Evolutionary conservation across 1,140 invertebrate species (phyloP), one percentile per base, ranked within the genome.

Genomic region (Ceratina calcarata): DNA sequence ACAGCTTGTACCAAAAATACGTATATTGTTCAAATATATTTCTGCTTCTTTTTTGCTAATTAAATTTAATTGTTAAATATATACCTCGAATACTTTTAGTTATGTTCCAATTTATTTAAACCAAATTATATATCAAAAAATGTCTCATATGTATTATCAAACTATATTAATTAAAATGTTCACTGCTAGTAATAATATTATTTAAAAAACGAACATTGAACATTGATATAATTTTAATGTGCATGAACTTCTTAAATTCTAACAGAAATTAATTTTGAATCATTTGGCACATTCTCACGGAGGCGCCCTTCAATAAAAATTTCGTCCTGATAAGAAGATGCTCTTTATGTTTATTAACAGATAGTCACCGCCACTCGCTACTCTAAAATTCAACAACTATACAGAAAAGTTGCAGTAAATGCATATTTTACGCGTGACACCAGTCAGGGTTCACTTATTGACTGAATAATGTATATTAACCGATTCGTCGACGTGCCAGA

Each of bases 401-500:
- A 70, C 2, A 8, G 20, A 37, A 57, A 16, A 6, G 1, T 20
- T 16, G 16, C 57, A 58, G n/a, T 16, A n/a, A n/a, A 49, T 16
- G 27, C 27, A 32, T 10, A n/a, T 22, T 79, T 79, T 74, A 66
- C 22, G 37, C 78, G 45, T n/a, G 49, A 6, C 15, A 18, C 4
- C 22, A n/a, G 24, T 45, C 37, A 45, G 37, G 10, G 8, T 45
- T 45, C 37, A 75, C 8, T 80, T 67, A 80, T 76, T 68, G 72
- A n/a, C 18, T 76, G 72, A 75, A 66, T 68, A 76, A 68, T 75
- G 45, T 64, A 75, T 76, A 80, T 75, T 80, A 80, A 55, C 65
- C 49, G 64, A 76, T 80, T 55, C 22, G 20, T 15, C 57, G 20
- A 22, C 55, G 24, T 61, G 32, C 49, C 7, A 55, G 15, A 27